phyloP scores from a whole-genome alignment of 2,888 invertebrate species.

The Trachelus tabidus region DNA sequence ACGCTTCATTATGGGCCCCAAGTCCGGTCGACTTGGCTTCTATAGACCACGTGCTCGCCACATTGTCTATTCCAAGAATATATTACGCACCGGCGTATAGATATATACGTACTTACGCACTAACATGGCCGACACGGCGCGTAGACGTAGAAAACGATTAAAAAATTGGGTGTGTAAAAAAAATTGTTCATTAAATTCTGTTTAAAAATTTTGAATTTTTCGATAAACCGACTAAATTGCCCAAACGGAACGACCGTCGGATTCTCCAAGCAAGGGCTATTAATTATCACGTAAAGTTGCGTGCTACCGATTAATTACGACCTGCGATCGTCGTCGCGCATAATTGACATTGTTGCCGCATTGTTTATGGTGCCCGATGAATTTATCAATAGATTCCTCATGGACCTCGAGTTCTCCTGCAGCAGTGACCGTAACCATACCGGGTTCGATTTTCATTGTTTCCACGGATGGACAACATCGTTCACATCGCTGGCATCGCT shows the following conservation, averaged over 20 bases:
- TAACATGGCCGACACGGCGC: not conserved
- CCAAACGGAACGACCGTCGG: not conserved
- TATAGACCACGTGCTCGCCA: conserved; percentile 58
- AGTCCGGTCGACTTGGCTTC: conserved; percentile 55
- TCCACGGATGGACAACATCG: conserved; percentile 28
- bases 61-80: conserved; percentile 63
- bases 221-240: not conserved
- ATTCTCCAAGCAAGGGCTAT: conserved; percentile 18
- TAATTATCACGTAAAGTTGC: conserved; percentile 38
- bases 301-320: conserved; percentile 44
- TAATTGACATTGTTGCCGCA: conserved; percentile 62
- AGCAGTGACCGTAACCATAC: conserved; percentile 20
- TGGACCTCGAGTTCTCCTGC: conserved; percentile 23
- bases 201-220: not conserved
- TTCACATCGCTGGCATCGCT: not conserved
- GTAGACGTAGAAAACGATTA: not conserved
- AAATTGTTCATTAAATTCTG: too few relatives aligned
- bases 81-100: conserved; percentile 59
- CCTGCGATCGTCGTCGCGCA: conserved; percentile 46
- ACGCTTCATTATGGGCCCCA: conserved; percentile 62
- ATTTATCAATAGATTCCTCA: conserved; percentile 57
- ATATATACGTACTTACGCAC: conserved; percentile 8
- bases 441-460: conserved; percentile 37
- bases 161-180: not conserved
- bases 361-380: conserved; percentile 56